These are phyloP conservation scores for Arbacia lixula DNA, from an alignment of 53 echinoderm and acorn worm genomes.

Conservation along the genomic window DNA sequence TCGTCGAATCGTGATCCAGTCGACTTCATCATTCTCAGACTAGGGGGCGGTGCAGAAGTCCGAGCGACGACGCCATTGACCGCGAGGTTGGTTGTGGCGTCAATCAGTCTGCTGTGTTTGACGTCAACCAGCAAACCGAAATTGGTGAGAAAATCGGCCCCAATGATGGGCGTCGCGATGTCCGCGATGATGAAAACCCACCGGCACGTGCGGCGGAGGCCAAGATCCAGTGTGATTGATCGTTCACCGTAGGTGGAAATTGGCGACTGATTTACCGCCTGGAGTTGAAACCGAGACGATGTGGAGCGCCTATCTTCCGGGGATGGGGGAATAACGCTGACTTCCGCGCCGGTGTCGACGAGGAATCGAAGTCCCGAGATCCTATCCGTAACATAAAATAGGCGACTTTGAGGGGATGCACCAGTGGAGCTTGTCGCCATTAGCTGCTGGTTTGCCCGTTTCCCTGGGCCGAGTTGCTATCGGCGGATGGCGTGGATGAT, in stretches of 20 bases:
- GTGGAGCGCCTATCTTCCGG: neutral
- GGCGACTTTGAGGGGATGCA: too few relatives aligned
- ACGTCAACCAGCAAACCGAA: slow-evolving; percentile 53
- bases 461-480: too few relatives aligned
- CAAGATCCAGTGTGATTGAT: slow-evolving; percentile 59
- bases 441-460: too few relatives aligned
- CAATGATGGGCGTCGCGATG: slow-evolving; percentile 49
- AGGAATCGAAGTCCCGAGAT: slow-evolving; percentile 21
- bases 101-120: slow-evolving; percentile 31
- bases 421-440: too few relatives aligned
- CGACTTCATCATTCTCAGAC: too few relatives aligned
- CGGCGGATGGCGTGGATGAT: too few relatives aligned
- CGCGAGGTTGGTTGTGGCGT: slow-evolving; percentile 19
- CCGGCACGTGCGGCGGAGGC: slow-evolving; percentile 45
- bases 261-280: slow-evolving; percentile 41
- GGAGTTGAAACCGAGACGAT: neutral
- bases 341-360: slow-evolving; percentile 38
- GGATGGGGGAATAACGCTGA: slow-evolving; percentile 7
- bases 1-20: neutral
- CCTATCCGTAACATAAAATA: too few relatives aligned
- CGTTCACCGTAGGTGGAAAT: slow-evolving; percentile 58
- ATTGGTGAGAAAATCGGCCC: slow-evolving; percentile 63
- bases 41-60: neutral
- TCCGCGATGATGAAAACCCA: slow-evolving; percentile 60
- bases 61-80: neutral